Conservation (phyloP, 2,113 vertebrate species). For the Buteo buteo region DNA sequence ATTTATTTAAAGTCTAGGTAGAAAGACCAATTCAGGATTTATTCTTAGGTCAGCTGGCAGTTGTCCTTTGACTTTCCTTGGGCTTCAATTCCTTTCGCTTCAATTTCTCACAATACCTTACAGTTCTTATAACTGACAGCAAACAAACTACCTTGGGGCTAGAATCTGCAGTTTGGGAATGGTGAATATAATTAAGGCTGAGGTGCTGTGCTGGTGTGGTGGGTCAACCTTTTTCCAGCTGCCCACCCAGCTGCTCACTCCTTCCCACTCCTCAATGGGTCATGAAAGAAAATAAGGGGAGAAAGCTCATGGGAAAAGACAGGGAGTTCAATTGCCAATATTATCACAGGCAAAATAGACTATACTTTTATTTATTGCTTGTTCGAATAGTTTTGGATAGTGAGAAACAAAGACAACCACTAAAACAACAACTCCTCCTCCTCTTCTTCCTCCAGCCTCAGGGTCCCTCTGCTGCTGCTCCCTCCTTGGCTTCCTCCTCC, state of each 20-base stretch:
- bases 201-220: background rate
- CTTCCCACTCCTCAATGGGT: accelerated
- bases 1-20: background rate
- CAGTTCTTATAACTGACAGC: background rate
- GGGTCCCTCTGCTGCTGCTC: background rate
- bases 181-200: background rate
- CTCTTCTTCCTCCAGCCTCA: background rate
- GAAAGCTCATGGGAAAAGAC: background rate
- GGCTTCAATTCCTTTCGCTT: background rate
- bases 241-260: background rate
- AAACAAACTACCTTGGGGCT: background rate
- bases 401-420: background rate
- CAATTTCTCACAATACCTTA: background rate
- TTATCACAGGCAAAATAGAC: background rate
- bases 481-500: background rate
- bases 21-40: background rate
- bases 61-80: background rate
- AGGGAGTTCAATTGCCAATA: background rate
- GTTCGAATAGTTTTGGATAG: background rate
- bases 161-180: background rate
- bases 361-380: background rate
- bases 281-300: background rate
- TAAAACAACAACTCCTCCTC: background rate
- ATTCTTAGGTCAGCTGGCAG: background rate
- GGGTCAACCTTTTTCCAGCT: background rate